Base-by-base conservation (phyloP, 1,140 invertebrate species). In the Orius insidiosus region DNA sequence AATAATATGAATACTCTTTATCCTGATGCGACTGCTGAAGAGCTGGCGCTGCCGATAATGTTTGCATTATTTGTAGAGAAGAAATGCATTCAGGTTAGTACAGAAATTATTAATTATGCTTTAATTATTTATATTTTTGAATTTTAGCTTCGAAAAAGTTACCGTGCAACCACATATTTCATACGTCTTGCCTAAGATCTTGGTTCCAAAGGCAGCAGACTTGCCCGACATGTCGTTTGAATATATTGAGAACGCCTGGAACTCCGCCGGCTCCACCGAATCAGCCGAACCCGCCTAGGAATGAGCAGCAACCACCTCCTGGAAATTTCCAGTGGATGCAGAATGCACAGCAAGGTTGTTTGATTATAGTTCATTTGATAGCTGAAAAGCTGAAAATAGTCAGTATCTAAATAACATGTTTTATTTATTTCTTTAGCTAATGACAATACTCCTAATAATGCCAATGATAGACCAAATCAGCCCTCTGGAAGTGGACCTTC, bases 181-280 rank as follows among this genome's bases (percentile, higher is more conserved):
- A 99, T 64, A 87, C 92, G 15, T 83, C 85, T 24, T 99, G 96
- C 64, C 68, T 99, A n/a, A 75, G 95, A 6, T 92, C 92, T 3
- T 99, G 95, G 95, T 99, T 99, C 66, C 96, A 98, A 68, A 74
- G 95, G 8, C 96, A 99, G 63, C 96, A 99, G 68, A 99, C 95
- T 1, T 99, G 96, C 65, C 96, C 96, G 4, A 99, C 95, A 1
- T 99, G 96, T 65, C 75, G 96, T 13, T 74, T 97, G 38, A 96
- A 98, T 66, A 92, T 98, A 56, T 65, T 98, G 50, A 73, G 85
- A 43, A 74, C 75, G 13, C 70, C 78, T 1, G 64, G n/a, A 13
- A 31, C 34, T 11, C 60, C 66, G 6, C 59, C 63, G 46, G 38
- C 37, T 1, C 33, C 47, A 13, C 48, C 40, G 15, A 16, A 31